A percentile compares a stretch with the other conserved stretches of the same genome.
phyloP scores from a whole-genome alignment of 2,888 invertebrate genomes.

The Erannis defoliaria region DNA sequence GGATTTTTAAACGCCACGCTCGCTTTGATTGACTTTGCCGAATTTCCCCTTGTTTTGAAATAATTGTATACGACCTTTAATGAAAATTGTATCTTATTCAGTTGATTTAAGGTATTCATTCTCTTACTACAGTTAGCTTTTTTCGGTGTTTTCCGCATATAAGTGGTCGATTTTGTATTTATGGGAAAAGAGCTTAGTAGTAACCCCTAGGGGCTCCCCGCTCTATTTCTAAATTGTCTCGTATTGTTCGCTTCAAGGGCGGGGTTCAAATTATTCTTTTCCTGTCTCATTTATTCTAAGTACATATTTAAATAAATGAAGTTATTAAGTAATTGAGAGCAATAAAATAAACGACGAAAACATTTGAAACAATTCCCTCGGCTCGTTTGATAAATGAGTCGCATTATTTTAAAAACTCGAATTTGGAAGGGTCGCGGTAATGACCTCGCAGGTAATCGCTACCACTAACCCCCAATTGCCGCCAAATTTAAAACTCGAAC shows the following conservation, averaged over 20 bases:
- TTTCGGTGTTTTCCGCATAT: slow-evolving; percentile 59
- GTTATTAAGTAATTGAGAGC: slow-evolving; percentile 73
- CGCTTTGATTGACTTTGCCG: slow-evolving; percentile 63
- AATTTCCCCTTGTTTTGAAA: slow-evolving; percentile 65
- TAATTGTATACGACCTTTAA: slow-evolving; percentile 44
- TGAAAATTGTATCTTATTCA: slow-evolving; percentile 46
- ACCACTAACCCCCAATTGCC: slow-evolving; percentile 71
- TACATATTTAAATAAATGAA: slow-evolving; percentile 58
- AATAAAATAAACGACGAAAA: slow-evolving; percentile 70
- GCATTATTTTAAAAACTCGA: slow-evolving; percentile 67
- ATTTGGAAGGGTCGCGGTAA: slow-evolving; percentile 74
- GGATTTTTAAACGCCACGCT: slow-evolving; percentile 50
- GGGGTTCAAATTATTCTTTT: slow-evolving; percentile 61
- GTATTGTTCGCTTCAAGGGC: slow-evolving; percentile 62
- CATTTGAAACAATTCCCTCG: slow-evolving; percentile 63
- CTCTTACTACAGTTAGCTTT: slow-evolving; percentile 39
- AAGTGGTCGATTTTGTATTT: slow-evolving; percentile 75
- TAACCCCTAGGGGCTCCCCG: slow-evolving; percentile 65
- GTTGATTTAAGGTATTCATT: slow-evolving; percentile 51
- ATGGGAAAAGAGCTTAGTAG: slow-evolving; percentile 69
- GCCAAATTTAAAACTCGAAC: slow-evolving; percentile 81
- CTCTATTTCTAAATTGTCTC: slow-evolving; percentile 72
- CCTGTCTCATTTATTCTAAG: slow-evolving; percentile 63
- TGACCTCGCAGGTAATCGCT: slow-evolving; percentile 76
- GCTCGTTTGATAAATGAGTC: slow-evolving; percentile 74